Conservation (phyloP, 2,797 vertebrate genomes). For the Triplophysa bombifrons region DNA sequence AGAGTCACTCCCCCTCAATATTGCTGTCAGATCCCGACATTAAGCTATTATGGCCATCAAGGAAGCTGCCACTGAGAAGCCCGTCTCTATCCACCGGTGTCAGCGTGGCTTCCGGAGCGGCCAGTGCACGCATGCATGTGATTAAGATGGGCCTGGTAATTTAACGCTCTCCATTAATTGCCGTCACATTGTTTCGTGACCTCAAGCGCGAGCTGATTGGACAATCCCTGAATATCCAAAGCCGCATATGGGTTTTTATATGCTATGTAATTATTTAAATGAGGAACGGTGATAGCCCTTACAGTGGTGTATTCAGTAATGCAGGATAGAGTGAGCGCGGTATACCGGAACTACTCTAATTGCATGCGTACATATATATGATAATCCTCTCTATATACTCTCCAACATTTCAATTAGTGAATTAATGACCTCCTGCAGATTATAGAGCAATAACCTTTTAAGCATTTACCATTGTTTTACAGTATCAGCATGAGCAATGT, state of each 20-base stretch:
- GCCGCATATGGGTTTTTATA: conserved; percentile 41
- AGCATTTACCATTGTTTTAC: conserved; percentile 6
- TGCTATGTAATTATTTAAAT: conserved; percentile 61
- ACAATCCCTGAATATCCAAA: conserved; percentile 32
- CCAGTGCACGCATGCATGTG: conserved; percentile 62
- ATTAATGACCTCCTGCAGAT: conserved; percentile 15
- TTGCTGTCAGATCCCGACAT: conserved; percentile 84
- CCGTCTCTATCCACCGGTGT: conserved; percentile 49
- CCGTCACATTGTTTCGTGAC: conserved; percentile 75
- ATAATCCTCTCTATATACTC: conserved; percentile 11
- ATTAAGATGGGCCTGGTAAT: conserved; percentile 65
- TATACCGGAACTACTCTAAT: conserved; percentile 27
- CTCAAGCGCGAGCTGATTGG: conserved; percentile 64
- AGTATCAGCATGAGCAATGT: neutral
- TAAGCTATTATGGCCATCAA: conserved; percentile 87
- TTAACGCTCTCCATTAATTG: conserved; percentile 75
- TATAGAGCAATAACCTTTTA: conserved; percentile 1
- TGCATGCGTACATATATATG: conserved; percentile 20
- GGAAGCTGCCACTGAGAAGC: conserved; percentile 78
- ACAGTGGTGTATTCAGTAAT: conserved; percentile 35
- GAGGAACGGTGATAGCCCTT: conserved; percentile 48
- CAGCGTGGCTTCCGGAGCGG: conserved; percentile 67
- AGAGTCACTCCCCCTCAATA: conserved; percentile 80
- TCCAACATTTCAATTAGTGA: conserved; percentile 7
- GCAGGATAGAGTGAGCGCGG: neutral